Evolutionary conservation across 1,140 invertebrate genomes (phyloP), one percentile per base, ranked within the genome.

Genomic region (Sarcophaga bullata): DNA sequence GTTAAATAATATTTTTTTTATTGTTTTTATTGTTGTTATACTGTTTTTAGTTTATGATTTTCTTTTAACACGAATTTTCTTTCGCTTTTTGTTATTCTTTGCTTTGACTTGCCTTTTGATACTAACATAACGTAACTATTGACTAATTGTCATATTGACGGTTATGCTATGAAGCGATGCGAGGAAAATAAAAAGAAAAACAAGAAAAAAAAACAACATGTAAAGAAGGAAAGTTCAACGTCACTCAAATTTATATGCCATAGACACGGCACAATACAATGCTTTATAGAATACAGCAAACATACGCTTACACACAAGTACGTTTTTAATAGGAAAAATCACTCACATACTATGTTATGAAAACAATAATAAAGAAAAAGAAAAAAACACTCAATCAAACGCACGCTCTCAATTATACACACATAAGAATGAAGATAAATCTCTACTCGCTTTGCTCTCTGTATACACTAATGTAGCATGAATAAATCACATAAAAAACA

Each of bases 91-190:
- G 8, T n/a, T n/a, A n/a, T n/a, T 68, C 62, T 68, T 68, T 25
- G n/a, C 1, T 68, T 68, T 58, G 4, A n/a, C 13, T 58, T 58
- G 54, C 15, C n/a, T 58, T 58, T 37, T 58, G 13, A 37, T 58
- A 15, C 54, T 58, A 58, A 4, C 54, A n/a, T 58, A 68, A 68
- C 19, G 13, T 58, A 68, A 68, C 19, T 68, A 68, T 68, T 68
- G 62, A 68, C 62, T 68, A 68, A 19, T 19, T 68, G 62, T 68
- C 62, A 25, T 8, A 68, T 68, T 68, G 62, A 68, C 19, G 17
- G 4, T 37, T 68, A 17, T 68, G 17, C 17, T 68, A n/a, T 58
- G 13, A 6, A n/a, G 54, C 13, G 54, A 58, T 15, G 7, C 13
- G 2, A 6, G n/a, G 2, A 19, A 68, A 68, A 68, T 19, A 19